Evolutionary conservation across 2,797 vertebrate species (phyloP).

Genomic region (Oryzias sinensis): DNA sequence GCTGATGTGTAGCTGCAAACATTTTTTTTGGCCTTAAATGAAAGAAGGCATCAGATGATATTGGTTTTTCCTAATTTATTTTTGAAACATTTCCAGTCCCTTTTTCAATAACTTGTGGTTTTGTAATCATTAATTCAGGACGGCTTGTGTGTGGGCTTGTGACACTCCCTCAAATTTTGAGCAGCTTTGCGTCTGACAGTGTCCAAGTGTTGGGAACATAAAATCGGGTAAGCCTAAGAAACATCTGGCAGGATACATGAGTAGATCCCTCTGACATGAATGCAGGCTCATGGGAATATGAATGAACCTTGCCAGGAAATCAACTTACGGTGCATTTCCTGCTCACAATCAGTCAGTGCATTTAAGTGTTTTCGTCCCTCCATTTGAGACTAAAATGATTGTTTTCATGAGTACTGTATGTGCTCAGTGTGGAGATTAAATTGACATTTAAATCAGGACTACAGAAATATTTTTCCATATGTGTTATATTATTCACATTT

Average conservation of each 20-base stretch:
- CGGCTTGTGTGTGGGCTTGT: not conserved
- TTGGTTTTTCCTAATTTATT: not conserved
- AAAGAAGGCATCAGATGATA: not conserved
- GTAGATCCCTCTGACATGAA: conserved; percentile 31
- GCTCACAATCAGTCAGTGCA: conserved; percentile 3
- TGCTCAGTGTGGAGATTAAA: not conserved
- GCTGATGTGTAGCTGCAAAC: no score
- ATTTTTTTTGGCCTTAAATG: not conserved
- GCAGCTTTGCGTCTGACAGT: conserved; percentile 15
- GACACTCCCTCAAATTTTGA: not conserved
- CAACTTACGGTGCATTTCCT: conserved; percentile 9
- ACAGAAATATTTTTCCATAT: conserved; percentile 3
- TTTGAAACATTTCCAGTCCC: not conserved
- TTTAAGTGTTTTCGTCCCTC: not conserved
- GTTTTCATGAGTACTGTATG: not conserved
- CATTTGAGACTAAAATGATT: not conserved
- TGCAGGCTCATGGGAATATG: conserved; percentile 28
- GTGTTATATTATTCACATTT: not conserved
- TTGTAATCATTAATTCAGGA: no score
- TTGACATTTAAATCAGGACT: not conserved
- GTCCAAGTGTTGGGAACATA: conserved; percentile 12
- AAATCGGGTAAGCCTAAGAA: conserved; percentile 35
- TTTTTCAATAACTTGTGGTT: not conserved
- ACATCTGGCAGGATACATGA: conserved; percentile 55
- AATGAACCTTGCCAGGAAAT: conserved; percentile 17